Conservation (phyloP, 2,888 invertebrate genomes). For the Mycogona germanica region DNA sequence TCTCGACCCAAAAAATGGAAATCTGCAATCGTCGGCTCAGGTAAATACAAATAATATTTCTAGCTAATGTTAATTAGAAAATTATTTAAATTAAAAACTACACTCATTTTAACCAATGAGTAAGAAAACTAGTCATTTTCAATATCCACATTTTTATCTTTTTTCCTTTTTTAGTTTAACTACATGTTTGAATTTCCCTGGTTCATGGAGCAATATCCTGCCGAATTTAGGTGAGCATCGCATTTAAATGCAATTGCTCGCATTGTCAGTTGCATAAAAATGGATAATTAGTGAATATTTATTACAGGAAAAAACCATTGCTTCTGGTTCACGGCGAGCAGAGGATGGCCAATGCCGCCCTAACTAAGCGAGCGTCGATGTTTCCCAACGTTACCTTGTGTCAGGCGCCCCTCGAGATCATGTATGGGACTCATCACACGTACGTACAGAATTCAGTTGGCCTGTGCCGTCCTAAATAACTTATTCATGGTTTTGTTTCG, state of each 20-base stretch:
- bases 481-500: too few relatives aligned
- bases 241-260: too few relatives aligned
- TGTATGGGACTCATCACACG: constrained; percentile 81
- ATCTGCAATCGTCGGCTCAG: constrained; percentile 34
- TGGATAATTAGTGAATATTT: constrained; percentile 16
- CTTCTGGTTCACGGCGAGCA: constrained; percentile 67
- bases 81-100: not conserved
- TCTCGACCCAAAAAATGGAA: constrained; percentile 31
- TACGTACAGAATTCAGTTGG: constrained; percentile 36
- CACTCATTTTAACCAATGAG: too few relatives aligned
- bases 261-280: too few relatives aligned
- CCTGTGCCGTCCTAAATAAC: not conserved
- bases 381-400: constrained; percentile 32
- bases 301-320: constrained; percentile 46
- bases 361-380: constrained; percentile 35
- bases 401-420: constrained; percentile 56
- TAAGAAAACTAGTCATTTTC: not conserved
- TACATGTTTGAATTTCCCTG: constrained; percentile 87
- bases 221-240: constrained; percentile 60
- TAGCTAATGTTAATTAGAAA: not conserved
- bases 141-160: not conserved
- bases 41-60: constrained; percentile 22
- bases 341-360: constrained; percentile 39
- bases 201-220: constrained; percentile 69
- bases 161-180: constrained; percentile 55